phyloP scores from a whole-genome alignment of 1,140 invertebrate species.

The Zaprionus lachaisei region DNA sequence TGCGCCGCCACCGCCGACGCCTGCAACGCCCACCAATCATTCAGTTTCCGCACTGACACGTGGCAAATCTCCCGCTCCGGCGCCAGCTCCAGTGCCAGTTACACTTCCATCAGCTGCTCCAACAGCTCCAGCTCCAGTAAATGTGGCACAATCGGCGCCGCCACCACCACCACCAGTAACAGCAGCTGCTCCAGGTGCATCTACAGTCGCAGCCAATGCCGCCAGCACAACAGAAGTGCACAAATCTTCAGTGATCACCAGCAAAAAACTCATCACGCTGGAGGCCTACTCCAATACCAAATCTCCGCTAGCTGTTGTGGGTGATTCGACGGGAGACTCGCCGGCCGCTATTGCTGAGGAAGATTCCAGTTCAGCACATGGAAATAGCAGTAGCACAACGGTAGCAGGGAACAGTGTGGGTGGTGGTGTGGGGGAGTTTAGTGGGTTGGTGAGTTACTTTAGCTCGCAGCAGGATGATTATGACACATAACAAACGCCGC shows the following conservation, averaged over 20 bases:
- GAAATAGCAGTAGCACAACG: slow-evolving; percentile 38
- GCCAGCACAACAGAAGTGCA: slow-evolving; percentile 31
- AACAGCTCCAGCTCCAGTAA: slow-evolving; percentile 18
- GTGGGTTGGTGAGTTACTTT: slow-evolving; percentile 93
- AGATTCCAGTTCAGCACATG: slow-evolving; percentile 73
- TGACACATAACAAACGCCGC: slow-evolving; percentile 83
- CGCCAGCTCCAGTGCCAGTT: slow-evolving; percentile 25
- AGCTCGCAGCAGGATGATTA: slow-evolving; percentile 90
- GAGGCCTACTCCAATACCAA: slow-evolving; percentile 72
- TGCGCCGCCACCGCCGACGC: slow-evolving; percentile 55
- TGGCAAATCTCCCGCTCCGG: slow-evolving; percentile 48
- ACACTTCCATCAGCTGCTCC: slow-evolving; percentile 19
- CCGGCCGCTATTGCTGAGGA: slow-evolving; percentile 59
- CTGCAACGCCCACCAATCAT: slow-evolving; percentile 65
- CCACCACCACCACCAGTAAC: slow-evolving; percentile 11
- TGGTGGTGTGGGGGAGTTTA: slow-evolving; percentile 87
- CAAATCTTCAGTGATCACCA: slow-evolving; percentile 57
- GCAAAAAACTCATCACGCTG: slow-evolving; percentile 76
- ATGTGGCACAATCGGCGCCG: not conserved
- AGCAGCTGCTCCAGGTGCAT: slow-evolving; percentile 8
- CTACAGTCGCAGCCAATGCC: slow-evolving; percentile 9
- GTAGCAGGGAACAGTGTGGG: slow-evolving; percentile 32
- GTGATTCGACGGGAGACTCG: slow-evolving; percentile 53
- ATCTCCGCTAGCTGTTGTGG: slow-evolving; percentile 59
- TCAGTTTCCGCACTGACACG: slow-evolving; percentile 65